Evolutionary conservation across 2,888 invertebrate species (phyloP).

Genomic region (Idaea straminata): DNA sequence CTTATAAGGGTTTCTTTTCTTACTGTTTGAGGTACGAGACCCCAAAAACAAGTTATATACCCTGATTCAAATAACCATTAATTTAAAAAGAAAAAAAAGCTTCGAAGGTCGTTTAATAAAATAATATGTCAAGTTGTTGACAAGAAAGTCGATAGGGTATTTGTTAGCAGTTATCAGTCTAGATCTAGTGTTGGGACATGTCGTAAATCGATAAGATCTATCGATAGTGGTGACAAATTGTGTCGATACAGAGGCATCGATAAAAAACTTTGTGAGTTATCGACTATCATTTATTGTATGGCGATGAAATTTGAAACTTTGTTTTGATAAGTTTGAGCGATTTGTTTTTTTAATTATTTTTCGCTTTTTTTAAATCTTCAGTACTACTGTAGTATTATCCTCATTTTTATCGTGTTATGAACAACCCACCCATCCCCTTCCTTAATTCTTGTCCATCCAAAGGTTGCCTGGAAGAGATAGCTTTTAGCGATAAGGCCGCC

Average conservation of each 20-base stretch:
- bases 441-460: no score
- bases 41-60: no score
- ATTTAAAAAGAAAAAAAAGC: neutral
- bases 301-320: neutral
- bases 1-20: no score
- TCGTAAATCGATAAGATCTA: neutral
- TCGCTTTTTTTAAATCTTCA: no score
- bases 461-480: no score
- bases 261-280: constrained; percentile 13
- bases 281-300: neutral
- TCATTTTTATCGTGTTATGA: no score
- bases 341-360: no score
- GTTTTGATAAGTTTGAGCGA: neutral
- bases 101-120: neutral
- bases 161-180: neutral
- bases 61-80: neutral
- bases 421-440: no score
- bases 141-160: neutral
- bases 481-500: no score
- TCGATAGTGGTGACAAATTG: constrained; percentile 21
- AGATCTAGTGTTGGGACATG: neutral
- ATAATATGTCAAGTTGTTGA: neutral
- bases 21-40: no score
- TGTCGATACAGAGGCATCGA: constrained; percentile 17
- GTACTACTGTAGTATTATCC: no score